Conservation (phyloP, 92 coral and sea anemone genomes). For the Phenganax marumi region DNA sequence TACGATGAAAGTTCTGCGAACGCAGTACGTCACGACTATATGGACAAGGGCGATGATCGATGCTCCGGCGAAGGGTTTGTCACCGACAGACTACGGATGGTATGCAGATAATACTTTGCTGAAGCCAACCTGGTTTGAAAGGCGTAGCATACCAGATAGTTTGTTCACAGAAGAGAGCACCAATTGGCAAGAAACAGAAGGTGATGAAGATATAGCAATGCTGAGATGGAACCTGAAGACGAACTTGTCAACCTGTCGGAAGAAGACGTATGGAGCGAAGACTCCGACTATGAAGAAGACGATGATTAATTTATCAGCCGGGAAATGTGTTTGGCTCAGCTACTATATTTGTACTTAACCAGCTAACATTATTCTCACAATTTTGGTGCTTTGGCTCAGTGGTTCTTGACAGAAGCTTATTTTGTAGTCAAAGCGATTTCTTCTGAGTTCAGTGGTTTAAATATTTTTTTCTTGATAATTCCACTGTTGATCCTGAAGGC, state of each 20-base stretch:
- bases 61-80: background rate
- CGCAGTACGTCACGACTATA: conserved; percentile 18
- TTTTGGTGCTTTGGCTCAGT: background rate
- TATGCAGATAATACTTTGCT: background rate
- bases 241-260: background rate
- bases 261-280: conserved; percentile 8
- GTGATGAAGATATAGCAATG: background rate
- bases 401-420: background rate
- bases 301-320: background rate
- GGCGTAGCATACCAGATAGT: conserved; percentile 1
- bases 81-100: conserved; percentile 21
- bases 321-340: background rate
- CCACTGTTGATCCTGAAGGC: too few species aligned
- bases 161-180: conserved; percentile 4
- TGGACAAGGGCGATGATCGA: conserved; percentile 1
- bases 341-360: background rate
- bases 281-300: background rate
- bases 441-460: too few species aligned
- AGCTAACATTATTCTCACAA: background rate
- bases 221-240: background rate
- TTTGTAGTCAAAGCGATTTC: too few species aligned
- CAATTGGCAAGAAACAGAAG: background rate
- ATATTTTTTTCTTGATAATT: too few species aligned
- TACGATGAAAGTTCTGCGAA: conserved; percentile 8
- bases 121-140: conserved; percentile 25